Percentiles rank a stretch among this genome's conserved stretches.
Conservation (phyloP, 2,113 vertebrate species). For the Acrocephalus arundinaceus region DNA sequence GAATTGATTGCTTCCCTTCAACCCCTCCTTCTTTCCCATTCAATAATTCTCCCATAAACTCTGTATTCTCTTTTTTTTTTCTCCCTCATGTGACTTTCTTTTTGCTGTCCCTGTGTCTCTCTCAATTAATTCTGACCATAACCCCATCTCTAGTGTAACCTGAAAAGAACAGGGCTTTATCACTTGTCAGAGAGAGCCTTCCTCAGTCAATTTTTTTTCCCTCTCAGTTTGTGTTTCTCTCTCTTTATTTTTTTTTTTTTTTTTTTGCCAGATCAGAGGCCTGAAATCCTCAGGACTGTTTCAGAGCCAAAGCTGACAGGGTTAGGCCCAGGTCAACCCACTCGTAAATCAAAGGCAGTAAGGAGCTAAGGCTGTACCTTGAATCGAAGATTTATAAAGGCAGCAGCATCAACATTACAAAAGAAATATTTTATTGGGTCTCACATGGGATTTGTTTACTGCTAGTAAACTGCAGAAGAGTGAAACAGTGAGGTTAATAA, state of each 20-base stretch:
- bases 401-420: constrained; percentile 62
- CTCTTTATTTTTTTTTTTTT: neutral
- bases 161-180: constrained; percentile 46
- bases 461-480: constrained; percentile 26
- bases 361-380: neutral
- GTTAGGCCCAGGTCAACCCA: constrained; percentile 60
- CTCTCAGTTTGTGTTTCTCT: neutral
- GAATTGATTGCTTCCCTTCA: constrained; percentile 71
- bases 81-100: neutral
- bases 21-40: neutral
- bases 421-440: constrained; percentile 52
- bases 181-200: constrained; percentile 40
- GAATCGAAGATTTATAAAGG: constrained; percentile 48
- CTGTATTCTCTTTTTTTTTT: neutral
- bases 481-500: constrained; percentile 36
- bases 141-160: neutral
- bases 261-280: constrained; percentile 48
- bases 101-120: neutral
- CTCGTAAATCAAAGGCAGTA: constrained; percentile 53
- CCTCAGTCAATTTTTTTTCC: constrained; percentile 30
- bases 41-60: constrained; percentile 21
- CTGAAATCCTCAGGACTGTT: constrained; percentile 22
- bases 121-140: constrained; percentile 58
- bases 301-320: constrained; percentile 52
- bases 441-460: constrained; percentile 51